Evolutionary conservation across 2,888 invertebrate species (phyloP), one percentile per base, ranked within the genome.

Genomic region (Penaeus monodon): DNA sequence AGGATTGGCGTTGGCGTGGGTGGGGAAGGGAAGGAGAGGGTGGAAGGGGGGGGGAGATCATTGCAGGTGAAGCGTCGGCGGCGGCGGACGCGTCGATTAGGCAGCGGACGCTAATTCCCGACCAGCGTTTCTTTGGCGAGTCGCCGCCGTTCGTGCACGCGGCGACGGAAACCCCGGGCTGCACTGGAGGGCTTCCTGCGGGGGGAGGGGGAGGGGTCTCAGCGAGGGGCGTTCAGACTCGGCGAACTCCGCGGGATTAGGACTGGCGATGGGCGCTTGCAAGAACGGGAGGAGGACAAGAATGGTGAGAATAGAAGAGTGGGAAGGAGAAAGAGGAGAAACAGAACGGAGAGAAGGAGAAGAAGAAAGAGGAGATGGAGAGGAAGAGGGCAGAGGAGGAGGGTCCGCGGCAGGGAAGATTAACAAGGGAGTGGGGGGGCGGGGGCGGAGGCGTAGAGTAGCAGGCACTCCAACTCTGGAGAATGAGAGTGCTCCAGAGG

Each of bases 1-100:
- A 81, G 44, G 49, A 64, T 57, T 63, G 73, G 57, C n/a, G n/a
- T 29, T 73, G 57, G 85, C 68, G 84, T 68, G 10, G 27, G 65
- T n/a, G 78, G 29, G 76, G 38, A 74, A 17, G 74, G 49, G 57
- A 38, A 20, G 29, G 73, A 27, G 49, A 38, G 70, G 33, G 83
- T 27, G 38, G 57, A 22, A 22, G 20, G 27, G 66, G 76, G 76
- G 33, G 24, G 29, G 33, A 76, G 76, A n/a, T 38, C 29, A 76
- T 38, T 38, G 17, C 27, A 76, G 76, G 44, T n/a, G 24, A 49
- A 76, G 33, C 24, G 68, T 8, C n/a, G 27, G 1, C 33, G 33
- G 33, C 33, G 68, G 24, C 68, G 68, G n/a, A 17, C 68, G 44
- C 44, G 44, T 44, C 44, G 44, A 44, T 44, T 44, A 44, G 44